Evolutionary conservation across 2,113 vertebrate genomes (phyloP), one percentile per base, ranked within the genome.

Genomic region (Camelus bactrianus): DNA sequence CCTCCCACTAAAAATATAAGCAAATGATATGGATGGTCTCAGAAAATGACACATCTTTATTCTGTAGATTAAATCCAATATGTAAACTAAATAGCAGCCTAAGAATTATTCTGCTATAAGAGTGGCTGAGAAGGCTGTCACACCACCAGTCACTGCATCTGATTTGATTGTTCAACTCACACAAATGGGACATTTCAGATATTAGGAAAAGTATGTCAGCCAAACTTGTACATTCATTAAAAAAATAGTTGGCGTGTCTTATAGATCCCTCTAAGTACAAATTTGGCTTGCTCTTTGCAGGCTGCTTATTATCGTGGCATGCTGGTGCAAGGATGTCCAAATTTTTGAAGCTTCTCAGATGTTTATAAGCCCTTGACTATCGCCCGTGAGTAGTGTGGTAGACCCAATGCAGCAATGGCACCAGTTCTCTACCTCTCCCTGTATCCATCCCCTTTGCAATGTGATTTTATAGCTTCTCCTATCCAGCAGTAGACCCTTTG

Each of bases 211-310:
- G 0, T 48, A 88, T 67, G 67, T 93, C 0, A 82, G 89, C 95
- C 75, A 94, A 83, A 92, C 52, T 96, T 28, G 58, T 12, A 38
- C 38, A 95, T 87, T 95, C 72, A 90, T 56, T 35, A 35, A 42
- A 97, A 85, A 98, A 97, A 86, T 20, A 50, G 9, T 6, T 97
- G 89, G 30, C 32, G 35, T 62, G 67, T 93, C 64, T 91, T 90
- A 92, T 38, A 92, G 73, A 46, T 82, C 32, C 73, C 60, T 87
- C 80, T 96, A 86, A 92, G 81, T 90, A 95, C 56, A 97, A 97
- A 93, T 56, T 48, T 87, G 95, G 13, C 93, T 95, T 77, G 58
- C 56, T 93, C 8, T 26, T 9, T 28, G 50, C 5, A 84, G 32
- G 10, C 75, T 87, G 9, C 84, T 89, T 90, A 6, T 91, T 92